A percentile compares a stretch with the other conserved stretches of the same genome.
These are phyloP conservation scores for Coleophora deauratella DNA, from an alignment of 2,888 invertebrate species.

Conservation along the genomic window DNA sequence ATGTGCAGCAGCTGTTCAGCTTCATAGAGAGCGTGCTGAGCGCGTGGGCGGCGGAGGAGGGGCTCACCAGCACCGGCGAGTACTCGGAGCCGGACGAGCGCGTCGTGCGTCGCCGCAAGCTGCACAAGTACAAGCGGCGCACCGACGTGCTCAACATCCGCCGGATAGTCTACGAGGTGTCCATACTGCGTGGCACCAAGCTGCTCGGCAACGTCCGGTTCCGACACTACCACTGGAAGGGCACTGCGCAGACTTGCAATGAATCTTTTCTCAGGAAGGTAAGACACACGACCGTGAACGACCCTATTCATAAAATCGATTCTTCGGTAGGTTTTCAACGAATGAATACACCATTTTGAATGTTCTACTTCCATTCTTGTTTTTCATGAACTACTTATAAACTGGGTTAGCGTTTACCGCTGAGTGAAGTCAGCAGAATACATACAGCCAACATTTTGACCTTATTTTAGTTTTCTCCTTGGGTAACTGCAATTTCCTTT, in stretches of 20 bases:
- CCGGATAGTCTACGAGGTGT: slow-evolving; percentile 80
- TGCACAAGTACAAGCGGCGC: slow-evolving; percentile 77
- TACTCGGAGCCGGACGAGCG: slow-evolving; percentile 83
- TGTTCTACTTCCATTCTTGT: too few relatives aligned
- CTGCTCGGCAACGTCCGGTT: slow-evolving; percentile 80
- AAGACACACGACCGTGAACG: too few relatives aligned
- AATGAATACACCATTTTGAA: too few relatives aligned
- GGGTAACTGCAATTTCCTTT: slow-evolving; percentile 68
- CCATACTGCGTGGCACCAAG: slow-evolving; percentile 78
- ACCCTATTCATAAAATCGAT: background rate
- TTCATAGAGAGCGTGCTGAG: slow-evolving; percentile 86
- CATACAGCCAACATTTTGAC: slow-evolving; percentile 56
- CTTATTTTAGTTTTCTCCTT: slow-evolving; percentile 61
- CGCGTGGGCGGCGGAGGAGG: slow-evolving; percentile 84
- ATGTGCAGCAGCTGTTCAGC: slow-evolving; percentile 86
- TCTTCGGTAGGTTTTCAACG: too few relatives aligned
- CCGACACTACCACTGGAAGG: slow-evolving; percentile 89
- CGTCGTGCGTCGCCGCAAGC: slow-evolving; percentile 73
- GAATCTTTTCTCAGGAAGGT: slow-evolving; percentile 92
- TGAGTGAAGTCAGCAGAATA: slow-evolving; percentile 29
- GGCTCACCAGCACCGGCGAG: slow-evolving; percentile 81
- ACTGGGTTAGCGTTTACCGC: too few relatives aligned
- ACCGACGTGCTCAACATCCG: slow-evolving; percentile 80
- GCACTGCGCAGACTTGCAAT: slow-evolving; percentile 90
- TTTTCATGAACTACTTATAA: too few relatives aligned